These are phyloP conservation scores for Loriculus beryllinus DNA, from an alignment of 2,797 vertebrate species.

Conservation along the genomic window DNA sequence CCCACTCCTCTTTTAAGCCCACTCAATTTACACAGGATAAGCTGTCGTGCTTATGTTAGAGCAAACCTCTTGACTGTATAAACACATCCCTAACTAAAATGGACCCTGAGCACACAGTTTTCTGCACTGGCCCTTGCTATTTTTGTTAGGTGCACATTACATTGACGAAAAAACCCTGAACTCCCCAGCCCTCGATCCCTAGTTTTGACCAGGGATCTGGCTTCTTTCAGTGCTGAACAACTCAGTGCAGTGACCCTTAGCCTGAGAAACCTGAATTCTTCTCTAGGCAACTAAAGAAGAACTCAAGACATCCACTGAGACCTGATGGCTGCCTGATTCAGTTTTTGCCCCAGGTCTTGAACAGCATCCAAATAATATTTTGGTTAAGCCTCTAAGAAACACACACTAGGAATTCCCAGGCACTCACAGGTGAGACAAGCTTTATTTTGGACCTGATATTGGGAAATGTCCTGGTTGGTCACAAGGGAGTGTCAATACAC, in stretches of 20 bases:
- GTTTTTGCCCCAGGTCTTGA: background rate
- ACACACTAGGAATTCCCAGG: background rate
- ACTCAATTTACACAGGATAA: slow-evolving; percentile 34
- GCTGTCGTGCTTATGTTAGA: slow-evolving; percentile 22
- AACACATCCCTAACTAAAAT: background rate
- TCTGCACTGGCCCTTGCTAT: background rate
- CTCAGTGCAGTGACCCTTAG: background rate
- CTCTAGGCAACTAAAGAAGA: background rate
- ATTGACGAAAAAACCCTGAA: background rate
- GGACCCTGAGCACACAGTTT: background rate
- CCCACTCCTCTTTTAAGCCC: slow-evolving; percentile 37
- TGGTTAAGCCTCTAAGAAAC: background rate
- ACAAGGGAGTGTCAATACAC: background rate
- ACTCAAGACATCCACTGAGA: background rate
- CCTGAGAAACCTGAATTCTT: background rate
- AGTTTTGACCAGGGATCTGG: background rate
- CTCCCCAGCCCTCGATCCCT: background rate
- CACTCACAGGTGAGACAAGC: background rate
- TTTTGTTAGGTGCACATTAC: background rate
- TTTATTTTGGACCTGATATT: background rate
- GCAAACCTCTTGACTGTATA: slow-evolving; percentile 36
- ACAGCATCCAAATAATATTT: background rate
- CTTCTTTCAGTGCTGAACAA: background rate
- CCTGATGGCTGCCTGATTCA: background rate
- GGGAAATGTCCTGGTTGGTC: background rate